phyloP scores from a whole-genome alignment of 2,888 invertebrate genomes.

The Drosophila lacicola region DNA sequence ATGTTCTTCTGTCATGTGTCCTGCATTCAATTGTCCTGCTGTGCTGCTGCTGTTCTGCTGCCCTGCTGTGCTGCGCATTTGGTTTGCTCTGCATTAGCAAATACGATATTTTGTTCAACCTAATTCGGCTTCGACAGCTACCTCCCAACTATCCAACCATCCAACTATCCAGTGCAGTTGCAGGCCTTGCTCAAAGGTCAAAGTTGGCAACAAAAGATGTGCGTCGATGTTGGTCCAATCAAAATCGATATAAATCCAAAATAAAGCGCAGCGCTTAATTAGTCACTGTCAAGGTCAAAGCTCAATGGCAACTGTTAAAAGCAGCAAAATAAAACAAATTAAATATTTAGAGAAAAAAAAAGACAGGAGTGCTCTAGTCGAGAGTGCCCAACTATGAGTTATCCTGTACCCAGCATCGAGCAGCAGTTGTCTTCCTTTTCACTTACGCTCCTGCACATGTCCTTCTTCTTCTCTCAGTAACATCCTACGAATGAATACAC shows the following conservation, averaged over 20 bases:
- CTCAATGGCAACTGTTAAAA: conserved; percentile 36
- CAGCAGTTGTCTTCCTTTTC: no score
- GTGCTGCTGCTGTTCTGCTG: conserved; percentile 19
- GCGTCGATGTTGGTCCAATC: conserved; percentile 1
- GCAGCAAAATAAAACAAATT: conserved; percentile 6
- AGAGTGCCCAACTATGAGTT: no score
- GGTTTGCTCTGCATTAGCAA: conserved; percentile 32
- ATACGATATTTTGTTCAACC: conserved; percentile 28
- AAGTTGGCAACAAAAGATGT: conserved; percentile 24
- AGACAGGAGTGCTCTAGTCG: no score
- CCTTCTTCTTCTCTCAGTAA: no score
- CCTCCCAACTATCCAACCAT: no score
- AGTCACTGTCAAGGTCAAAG: conserved; percentile 53
- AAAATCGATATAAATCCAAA: conserved; percentile 35
- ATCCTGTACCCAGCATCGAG: no score
- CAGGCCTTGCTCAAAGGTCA: conserved; percentile 30
- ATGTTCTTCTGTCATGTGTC: conserved; percentile 17
- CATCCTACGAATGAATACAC: no score
- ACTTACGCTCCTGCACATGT: no score
- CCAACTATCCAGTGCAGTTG: background rate
- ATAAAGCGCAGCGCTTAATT: conserved; percentile 48
- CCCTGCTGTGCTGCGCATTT: conserved; percentile 23
- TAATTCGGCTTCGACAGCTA: conserved; percentile 4
- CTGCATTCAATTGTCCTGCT: conserved; percentile 11
- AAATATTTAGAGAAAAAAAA: no score